phyloP scores from a whole-genome alignment of 1,140 invertebrate species.

The Monomorium pharaonis region DNA sequence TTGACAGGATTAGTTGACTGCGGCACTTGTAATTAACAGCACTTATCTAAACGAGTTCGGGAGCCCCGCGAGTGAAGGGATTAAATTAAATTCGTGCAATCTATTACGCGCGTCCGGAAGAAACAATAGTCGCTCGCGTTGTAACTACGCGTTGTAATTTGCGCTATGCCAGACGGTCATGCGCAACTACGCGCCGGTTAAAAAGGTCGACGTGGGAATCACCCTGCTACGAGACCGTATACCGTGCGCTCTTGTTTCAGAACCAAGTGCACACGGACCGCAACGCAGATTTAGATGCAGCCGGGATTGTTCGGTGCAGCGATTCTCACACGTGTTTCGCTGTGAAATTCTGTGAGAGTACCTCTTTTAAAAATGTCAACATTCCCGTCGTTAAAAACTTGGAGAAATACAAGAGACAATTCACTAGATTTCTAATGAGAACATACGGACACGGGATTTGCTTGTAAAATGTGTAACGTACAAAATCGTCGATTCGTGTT shows the following conservation, averaged over 20 bases:
- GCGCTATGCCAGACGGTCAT: constrained; percentile 20
- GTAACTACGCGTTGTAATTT: neutral
- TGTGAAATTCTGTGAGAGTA: neutral
- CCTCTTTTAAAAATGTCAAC: neutral
- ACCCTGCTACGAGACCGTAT: constrained; percentile 13
- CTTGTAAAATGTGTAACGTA: neutral
- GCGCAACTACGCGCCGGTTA: constrained; percentile 24
- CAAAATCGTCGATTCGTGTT: neutral
- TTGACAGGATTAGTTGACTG: constrained; percentile 53
- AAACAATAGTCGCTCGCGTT: constrained; percentile 36
- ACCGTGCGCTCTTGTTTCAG: constrained; percentile 25
- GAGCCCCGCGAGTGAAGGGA: neutral
- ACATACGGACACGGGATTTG: neutral
- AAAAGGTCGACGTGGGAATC: constrained; percentile 41
- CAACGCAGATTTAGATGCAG: constrained; percentile 34
- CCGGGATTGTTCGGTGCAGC: constrained; percentile 14
- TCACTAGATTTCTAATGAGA: neutral
- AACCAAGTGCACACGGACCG: neutral
- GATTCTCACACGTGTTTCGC: constrained; percentile 6
- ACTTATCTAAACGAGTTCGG: constrained; percentile 55
- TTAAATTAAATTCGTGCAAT: constrained; percentile 59
- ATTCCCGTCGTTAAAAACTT: neutral
- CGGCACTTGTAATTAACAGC: constrained; percentile 59
- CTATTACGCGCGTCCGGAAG: constrained; percentile 52
- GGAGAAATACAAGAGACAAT: neutral